These are phyloP conservation scores for Heliothis subflexa DNA, from an alignment of 1,140 invertebrate species.

Conservation along the genomic window DNA sequence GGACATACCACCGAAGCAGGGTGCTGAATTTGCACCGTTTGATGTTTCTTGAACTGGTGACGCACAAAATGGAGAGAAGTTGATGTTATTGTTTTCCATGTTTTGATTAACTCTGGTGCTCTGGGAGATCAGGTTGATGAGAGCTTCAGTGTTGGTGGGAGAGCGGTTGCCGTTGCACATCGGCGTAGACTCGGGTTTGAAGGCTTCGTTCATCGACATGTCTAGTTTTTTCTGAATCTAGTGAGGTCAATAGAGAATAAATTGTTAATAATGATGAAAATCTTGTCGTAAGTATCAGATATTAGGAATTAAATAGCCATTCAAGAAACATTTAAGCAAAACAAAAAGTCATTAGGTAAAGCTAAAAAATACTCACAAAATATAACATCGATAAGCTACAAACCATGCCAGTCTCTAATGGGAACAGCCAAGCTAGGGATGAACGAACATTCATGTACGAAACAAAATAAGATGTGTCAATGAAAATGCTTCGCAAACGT, in stretches of 20 bases:
- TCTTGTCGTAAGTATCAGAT: not conserved
- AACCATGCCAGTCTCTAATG: slow-evolving; percentile 21
- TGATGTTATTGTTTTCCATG: slow-evolving; percentile 71
- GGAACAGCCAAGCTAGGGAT: slow-evolving; percentile 2
- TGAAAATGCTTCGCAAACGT: slow-evolving; percentile 11
- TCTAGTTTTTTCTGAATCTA: slow-evolving; percentile 55
- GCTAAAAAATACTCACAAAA: slow-evolving; percentile 28
- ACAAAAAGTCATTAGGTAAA: not conserved
- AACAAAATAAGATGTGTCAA: not conserved
- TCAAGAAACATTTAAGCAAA: not conserved
- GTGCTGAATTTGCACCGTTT: slow-evolving; percentile 61
- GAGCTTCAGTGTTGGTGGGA: slow-evolving; percentile 63
- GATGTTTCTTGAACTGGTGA: slow-evolving; percentile 50
- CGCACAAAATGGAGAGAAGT: slow-evolving; percentile 57
- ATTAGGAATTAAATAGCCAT: not conserved
- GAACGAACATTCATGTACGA: slow-evolving; percentile 1
- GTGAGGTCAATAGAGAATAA: slow-evolving; percentile 58
- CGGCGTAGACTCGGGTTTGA: slow-evolving; percentile 52
- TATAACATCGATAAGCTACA: slow-evolving; percentile 32
- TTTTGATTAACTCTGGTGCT: slow-evolving; percentile 63
- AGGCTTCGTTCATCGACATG: slow-evolving; percentile 28
- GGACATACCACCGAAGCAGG: slow-evolving; percentile 69
- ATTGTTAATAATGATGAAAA: slow-evolving; percentile 9
- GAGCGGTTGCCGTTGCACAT: slow-evolving; percentile 65
- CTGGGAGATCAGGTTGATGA: slow-evolving; percentile 70